Evolutionary conservation across 2,113 vertebrate genomes (phyloP).

Genomic region (Crotalus horridus): DNA sequence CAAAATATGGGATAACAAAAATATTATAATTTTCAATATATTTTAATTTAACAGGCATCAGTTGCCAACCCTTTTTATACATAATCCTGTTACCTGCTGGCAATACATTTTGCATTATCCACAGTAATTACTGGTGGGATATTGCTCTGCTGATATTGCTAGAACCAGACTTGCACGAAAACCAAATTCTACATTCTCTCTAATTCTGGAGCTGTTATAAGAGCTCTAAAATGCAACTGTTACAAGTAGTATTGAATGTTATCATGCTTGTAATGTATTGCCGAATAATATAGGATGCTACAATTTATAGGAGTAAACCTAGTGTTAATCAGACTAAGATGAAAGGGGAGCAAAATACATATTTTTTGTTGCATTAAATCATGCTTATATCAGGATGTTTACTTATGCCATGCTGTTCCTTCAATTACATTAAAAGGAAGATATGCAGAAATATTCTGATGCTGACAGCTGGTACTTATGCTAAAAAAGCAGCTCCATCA

Average conservation of each 20-base stretch:
- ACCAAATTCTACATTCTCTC: neutral
- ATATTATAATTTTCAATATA: neutral
- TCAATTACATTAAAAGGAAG: neutral
- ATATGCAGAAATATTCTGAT: conserved; percentile 11
- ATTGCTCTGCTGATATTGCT: neutral
- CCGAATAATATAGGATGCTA: neutral
- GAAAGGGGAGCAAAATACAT: neutral
- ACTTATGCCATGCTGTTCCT: neutral
- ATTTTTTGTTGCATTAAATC: neutral
- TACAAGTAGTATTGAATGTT: neutral
- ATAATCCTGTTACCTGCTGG: neutral
- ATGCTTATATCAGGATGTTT: neutral
- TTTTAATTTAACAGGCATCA: neutral
- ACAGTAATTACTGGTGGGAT: neutral
- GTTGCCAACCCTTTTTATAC: neutral
- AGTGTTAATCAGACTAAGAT: neutral
- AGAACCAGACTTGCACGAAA: neutral
- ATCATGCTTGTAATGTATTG: neutral
- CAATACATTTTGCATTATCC: neutral
- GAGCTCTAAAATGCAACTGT: neutral
- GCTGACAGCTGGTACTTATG: neutral
- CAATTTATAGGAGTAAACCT: neutral
- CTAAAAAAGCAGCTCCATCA: neutral
- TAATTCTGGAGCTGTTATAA: neutral
- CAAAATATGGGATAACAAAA: neutral